Base-by-base conservation (phyloP, 2,113 vertebrate species). In the Xiphophorus hellerii region DNA sequence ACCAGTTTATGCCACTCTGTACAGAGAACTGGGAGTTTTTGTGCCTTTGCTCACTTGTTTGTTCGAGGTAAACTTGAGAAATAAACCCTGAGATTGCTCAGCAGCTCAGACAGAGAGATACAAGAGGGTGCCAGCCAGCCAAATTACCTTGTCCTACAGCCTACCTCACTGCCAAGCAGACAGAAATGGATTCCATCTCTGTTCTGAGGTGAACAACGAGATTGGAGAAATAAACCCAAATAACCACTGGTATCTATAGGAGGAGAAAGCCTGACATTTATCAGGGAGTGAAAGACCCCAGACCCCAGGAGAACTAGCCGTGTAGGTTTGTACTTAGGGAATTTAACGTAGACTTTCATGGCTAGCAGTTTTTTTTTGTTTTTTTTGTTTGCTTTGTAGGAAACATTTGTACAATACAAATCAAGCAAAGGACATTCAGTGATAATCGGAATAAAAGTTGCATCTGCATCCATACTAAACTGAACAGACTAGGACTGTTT, bases 121-220 rank as follows among this genome's bases (percentile, higher is more conserved):
- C 74, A 54, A 62, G 80, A 63, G 67, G 66, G 73, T 81, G 84
- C 85, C 84, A 81, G 80, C 12, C 73, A 70, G 84, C 88, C 80
- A 87, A 87, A 91, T 92, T 87, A 84, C 86, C 84, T 87, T 69
- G 81, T 90, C 84, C 87, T 71, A 73, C 86, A 71, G 87, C 81
- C 87, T 60, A 54, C 76, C 73, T 80, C 68, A 15, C 83, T 80
- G 78, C 82, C 88, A 84, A 80, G 83, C 84, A 64, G 72, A 79
- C 78, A 84, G 87, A 86, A 88, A 90, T 90, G 83, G 87, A 89
- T 91, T 91, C 85, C 69, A 84, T 90, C 85, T 90, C 80, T 28
- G 37, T 73, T 85, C 82, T 30, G 78, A 84, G 82, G 86, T 89
- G 84, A 88, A 84, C 89, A 88, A 86, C 82, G 17, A 85, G 86